Conservation (phyloP, 2,797 vertebrate genomes). For the Myotis vivesi region DNA sequence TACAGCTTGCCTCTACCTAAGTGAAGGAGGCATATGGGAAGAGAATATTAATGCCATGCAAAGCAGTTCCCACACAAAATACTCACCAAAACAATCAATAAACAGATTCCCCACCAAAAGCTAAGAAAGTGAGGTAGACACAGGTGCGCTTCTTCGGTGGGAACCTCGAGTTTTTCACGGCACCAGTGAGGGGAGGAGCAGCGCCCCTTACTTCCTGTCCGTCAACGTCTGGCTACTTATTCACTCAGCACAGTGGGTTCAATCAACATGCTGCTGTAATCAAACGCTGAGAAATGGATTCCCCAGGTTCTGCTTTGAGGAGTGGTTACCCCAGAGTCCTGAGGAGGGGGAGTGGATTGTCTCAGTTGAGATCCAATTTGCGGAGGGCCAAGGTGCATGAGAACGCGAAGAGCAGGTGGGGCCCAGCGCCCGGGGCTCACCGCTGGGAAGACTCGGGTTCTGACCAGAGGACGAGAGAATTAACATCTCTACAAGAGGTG, state of each 20-base stretch:
- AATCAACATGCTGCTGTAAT: background rate
- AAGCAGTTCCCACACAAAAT: background rate
- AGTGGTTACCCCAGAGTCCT: background rate
- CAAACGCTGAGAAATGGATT: background rate
- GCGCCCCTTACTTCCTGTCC: background rate
- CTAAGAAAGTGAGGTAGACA: background rate
- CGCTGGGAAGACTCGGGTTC: background rate
- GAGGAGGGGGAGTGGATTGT: background rate
- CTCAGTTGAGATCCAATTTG: background rate
- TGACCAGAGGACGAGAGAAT: background rate
- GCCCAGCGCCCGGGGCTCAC: background rate
- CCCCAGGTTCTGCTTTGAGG: background rate
- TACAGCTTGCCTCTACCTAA: slow-evolving; percentile 7
- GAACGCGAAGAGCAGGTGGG: background rate
- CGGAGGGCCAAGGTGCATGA: background rate
- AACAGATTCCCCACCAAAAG: background rate
- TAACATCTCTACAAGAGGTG: background rate
- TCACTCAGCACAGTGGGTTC: background rate
- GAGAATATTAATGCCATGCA: slow-evolving; percentile 14
- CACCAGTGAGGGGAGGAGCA: background rate
- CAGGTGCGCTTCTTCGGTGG: background rate
- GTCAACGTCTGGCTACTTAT: background rate
- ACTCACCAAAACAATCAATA: background rate
- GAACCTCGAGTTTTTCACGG: background rate
- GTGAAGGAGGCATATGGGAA: background rate